A percentile compares a stretch with the other conserved stretches of the same genome.
Conservation (phyloP, 92 coral and sea anemone species). For the Parazoanthus atlanticus region DNA sequence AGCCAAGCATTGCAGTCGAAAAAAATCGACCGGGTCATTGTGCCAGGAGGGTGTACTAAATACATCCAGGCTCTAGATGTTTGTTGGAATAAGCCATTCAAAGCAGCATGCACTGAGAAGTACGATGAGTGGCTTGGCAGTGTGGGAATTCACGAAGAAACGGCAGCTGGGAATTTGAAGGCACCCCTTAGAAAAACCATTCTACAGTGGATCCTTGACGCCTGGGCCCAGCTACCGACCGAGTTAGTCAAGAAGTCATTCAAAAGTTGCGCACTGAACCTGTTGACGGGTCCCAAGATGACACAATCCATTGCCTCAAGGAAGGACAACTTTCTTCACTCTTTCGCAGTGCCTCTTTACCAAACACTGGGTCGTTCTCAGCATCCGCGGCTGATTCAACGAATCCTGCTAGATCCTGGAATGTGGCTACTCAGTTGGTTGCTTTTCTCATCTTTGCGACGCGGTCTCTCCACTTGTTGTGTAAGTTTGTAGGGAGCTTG, state of each 20-base stretch:
- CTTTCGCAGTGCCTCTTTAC: constrained; percentile 48
- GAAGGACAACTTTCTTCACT: constrained; percentile 45
- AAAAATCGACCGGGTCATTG: constrained; percentile 63
- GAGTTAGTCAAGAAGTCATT: constrained; percentile 39
- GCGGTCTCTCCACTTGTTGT: constrained; percentile 57
- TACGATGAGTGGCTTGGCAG: background rate
- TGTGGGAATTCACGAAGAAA: constrained; percentile 27
- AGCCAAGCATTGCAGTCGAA: constrained; percentile 50
- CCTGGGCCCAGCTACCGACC: constrained; percentile 24
- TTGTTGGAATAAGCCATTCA: constrained; percentile 61
- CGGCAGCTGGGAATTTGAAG: constrained; percentile 1
- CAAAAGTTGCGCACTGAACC: constrained; percentile 31
- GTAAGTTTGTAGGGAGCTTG: constrained; percentile 55
- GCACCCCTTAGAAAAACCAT: constrained; percentile 30
- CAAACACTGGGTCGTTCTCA: constrained; percentile 63
- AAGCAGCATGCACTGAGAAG: constrained; percentile 19
- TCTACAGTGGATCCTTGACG: constrained; percentile 39
- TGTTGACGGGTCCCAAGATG: constrained; percentile 36
- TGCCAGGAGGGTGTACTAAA: constrained; percentile 54
- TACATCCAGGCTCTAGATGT: constrained; percentile 29
- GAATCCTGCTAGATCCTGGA: constrained; percentile 47
- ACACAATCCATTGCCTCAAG: constrained; percentile 33
- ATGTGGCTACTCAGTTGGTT: constrained; percentile 12
- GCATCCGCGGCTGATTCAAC: constrained; percentile 56
- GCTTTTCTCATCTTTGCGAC: constrained; percentile 41